phyloP scores from a whole-genome alignment of 2,113 vertebrate genomes.

The Lasiurus borealis region DNA sequence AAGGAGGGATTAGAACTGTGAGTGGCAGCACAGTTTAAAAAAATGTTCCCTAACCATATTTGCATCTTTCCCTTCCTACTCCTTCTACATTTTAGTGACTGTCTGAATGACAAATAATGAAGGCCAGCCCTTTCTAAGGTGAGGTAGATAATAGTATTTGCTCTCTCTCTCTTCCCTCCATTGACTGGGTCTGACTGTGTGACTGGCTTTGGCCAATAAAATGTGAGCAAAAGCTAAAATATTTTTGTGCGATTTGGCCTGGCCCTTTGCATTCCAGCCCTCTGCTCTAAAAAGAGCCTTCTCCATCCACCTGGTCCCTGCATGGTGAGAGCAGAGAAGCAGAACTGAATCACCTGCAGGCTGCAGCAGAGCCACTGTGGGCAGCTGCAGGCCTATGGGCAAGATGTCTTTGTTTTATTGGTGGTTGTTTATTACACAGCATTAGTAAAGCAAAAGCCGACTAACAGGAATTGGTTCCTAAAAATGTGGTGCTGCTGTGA shows the following conservation, averaged over 20 bases:
- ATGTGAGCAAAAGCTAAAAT: not conserved
- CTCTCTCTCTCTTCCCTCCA: not conserved
- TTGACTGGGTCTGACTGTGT: not conserved
- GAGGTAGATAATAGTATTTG: not conserved
- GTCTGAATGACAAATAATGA: not conserved
- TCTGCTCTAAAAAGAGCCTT: not conserved
- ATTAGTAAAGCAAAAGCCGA: not conserved
- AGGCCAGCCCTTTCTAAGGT: not conserved
- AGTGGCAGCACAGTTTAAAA: not conserved
- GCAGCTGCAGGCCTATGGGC: not conserved
- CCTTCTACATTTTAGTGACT: not conserved
- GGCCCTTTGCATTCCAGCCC: not conserved
- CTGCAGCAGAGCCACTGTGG: not conserved
- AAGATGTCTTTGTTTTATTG: not conserved
- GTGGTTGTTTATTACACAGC: not conserved
- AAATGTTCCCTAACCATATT: not conserved
- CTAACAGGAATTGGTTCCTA: not conserved
- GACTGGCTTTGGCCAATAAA: slow-evolving; percentile 4
- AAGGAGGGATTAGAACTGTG: not conserved
- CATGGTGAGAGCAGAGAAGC: not conserved
- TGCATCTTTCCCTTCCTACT: not conserved
- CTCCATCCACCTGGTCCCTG: not conserved
- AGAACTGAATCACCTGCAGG: not conserved
- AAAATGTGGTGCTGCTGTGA: not conserved
- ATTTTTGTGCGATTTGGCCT: not conserved